Evolutionary conservation across 64 coral and sea anemone species (phyloP), one percentile per base, ranked within the genome.

Genomic region (Hydrozoanthus tunicans): DNA sequence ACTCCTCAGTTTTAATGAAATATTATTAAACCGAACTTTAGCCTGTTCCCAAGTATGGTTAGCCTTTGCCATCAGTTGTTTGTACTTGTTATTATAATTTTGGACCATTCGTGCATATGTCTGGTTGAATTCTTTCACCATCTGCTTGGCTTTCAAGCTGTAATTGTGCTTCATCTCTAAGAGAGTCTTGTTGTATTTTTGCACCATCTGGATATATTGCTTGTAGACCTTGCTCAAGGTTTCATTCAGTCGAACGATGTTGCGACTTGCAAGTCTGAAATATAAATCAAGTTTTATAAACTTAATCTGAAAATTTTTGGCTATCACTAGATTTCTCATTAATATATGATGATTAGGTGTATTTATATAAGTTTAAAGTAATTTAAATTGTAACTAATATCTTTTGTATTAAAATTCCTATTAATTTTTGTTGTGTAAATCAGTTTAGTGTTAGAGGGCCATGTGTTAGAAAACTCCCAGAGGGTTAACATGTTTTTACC

Each of bases 181-280:
- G 15, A 92, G 26, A 3, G 70, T 85, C 56, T 56, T 77, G 62
- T 93, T 89, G 15, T 63, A 73, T 43, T 62, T 70, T 52, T 73
- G 51, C 4, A 59, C 70, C 84, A 88, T 62, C 6, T 9, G 55
- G 9, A 12, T 59, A 57, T 61, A 88, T 26, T 59, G 55, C 23
- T 59, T 9, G 23, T 59, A 59, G 9, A 88, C 2, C 67, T 74
- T 88, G 54, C 59, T 7, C 10, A 73, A 74, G 12, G 84, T 74
- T 15, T 54, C 84, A 75, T 88, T 88, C 56, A 96, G 11, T 14
- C 69, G 90, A n/a, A 65, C 79, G 27, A 91, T 71, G 24, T 88
- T 76, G 51, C 63, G 89, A 43, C 93, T 92, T 51, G 85, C 74
- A 91, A 86, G 88, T 69, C 70, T 80, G 43, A 85, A 76, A 78